phyloP scores from a whole-genome alignment of 2,888 invertebrate genomes.

The Megastigmus dorsalis region DNA sequence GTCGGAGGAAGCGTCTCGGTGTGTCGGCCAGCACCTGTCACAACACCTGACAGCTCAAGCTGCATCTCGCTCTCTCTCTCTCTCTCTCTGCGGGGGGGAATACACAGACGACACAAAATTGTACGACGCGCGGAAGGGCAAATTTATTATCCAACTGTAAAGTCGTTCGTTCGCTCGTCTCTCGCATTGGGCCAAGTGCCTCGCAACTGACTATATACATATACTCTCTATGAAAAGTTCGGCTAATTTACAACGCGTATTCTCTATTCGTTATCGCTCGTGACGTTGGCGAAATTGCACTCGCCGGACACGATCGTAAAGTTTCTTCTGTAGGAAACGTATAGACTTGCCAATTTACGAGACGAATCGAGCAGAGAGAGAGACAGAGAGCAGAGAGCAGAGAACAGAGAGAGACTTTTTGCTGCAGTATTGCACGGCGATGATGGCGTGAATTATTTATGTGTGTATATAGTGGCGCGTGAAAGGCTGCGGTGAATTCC shows the following conservation, averaged over 20 bases:
- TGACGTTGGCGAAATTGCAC: slow-evolving; percentile 17
- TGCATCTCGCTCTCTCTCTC: slow-evolving; percentile 16
- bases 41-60: slow-evolving; percentile 19
- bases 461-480: no score
- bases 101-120: background rate
- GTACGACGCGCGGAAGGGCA: background rate
- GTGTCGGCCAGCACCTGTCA: slow-evolving; percentile 41
- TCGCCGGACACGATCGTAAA: no score
- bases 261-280: slow-evolving; percentile 8
- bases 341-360: background rate
- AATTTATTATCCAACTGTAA: slow-evolving; percentile 12
- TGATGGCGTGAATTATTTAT: no score
- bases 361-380: background rate
- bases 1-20: no score
- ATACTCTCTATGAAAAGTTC: no score
- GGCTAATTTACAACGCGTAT: no score
- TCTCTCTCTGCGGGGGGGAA: slow-evolving; percentile 10
- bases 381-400: no score
- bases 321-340: no score
- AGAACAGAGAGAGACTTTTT: background rate
- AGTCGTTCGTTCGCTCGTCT: background rate
- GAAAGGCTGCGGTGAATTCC: no score
- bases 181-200: no score
- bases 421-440: no score
- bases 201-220: no score